Conservation (phyloP, 2,797 vertebrate genomes). For the Thalassophryne amazonica region DNA sequence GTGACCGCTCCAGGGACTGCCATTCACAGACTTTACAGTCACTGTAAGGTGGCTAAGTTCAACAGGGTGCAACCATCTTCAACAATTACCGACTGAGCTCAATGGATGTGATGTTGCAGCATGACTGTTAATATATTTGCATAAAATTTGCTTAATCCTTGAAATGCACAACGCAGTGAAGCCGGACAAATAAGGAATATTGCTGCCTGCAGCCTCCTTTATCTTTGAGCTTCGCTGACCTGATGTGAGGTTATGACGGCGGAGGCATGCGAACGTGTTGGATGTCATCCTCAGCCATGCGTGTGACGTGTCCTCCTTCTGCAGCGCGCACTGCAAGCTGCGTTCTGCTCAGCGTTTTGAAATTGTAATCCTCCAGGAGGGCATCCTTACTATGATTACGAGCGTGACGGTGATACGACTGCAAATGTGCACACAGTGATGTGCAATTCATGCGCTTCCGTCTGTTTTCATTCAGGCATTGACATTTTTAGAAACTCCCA, state of each 20-base stretch:
- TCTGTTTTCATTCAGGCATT: slow-evolving; percentile 3
- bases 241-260: background rate
- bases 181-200: no score
- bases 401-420: background rate
- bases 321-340: slow-evolving; percentile 1
- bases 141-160: no score
- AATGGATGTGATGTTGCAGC: no score
- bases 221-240: slow-evolving; percentile 7
- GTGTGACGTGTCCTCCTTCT: background rate
- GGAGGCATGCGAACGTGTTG: slow-evolving; percentile 10
- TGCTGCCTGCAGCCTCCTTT: no score
- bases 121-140: no score
- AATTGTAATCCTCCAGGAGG: slow-evolving; percentile 21
- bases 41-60: no score
- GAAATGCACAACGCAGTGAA: no score
- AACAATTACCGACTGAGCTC: no score
- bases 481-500: slow-evolving; percentile 16
- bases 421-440: background rate
- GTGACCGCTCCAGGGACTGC: no score
- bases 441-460: background rate
- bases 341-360: slow-evolving; percentile 17
- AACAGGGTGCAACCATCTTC: no score
- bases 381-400: background rate
- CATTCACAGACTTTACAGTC: no score
- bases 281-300: slow-evolving; percentile 27